Evolutionary conservation across 2,888 invertebrate genomes (phyloP).

Genomic region (Apotomis betuletana): DNA sequence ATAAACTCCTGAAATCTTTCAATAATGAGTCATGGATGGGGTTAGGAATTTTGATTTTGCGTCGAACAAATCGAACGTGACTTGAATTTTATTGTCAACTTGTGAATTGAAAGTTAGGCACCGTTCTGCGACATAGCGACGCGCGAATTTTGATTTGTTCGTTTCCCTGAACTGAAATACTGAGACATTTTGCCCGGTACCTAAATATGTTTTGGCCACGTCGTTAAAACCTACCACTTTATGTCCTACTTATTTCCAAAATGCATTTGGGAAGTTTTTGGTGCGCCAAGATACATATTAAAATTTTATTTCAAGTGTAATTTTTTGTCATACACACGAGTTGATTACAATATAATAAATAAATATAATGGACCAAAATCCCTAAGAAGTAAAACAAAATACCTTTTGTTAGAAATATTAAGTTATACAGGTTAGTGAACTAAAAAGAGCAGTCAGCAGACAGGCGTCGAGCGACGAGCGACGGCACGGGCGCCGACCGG

Average conservation of each 20-base stretch:
- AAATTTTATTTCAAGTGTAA: no score
- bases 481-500: constrained; percentile 48
- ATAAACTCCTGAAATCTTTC: constrained; percentile 31
- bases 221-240: no score
- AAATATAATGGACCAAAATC: neutral
- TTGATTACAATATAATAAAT: neutral
- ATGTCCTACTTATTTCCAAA: no score
- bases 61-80: constrained; percentile 34
- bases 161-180: neutral
- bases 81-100: constrained; percentile 27
- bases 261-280: no score
- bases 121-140: constrained; percentile 13
- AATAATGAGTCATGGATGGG: constrained; percentile 31
- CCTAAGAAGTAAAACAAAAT: neutral
- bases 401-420: neutral
- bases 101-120: constrained; percentile 23
- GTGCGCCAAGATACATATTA: no score
- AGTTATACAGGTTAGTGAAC: constrained; percentile 8
- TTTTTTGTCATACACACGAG: no score
- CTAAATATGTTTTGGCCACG: neutral
- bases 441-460: constrained; percentile 4
- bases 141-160: neutral
- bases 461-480: constrained; percentile 25
- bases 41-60: constrained; percentile 32
- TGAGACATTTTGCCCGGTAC: neutral